These are phyloP conservation scores for Adelges cooleyi DNA, from an alignment of 1,140 invertebrate species.

Conservation along the genomic window DNA sequence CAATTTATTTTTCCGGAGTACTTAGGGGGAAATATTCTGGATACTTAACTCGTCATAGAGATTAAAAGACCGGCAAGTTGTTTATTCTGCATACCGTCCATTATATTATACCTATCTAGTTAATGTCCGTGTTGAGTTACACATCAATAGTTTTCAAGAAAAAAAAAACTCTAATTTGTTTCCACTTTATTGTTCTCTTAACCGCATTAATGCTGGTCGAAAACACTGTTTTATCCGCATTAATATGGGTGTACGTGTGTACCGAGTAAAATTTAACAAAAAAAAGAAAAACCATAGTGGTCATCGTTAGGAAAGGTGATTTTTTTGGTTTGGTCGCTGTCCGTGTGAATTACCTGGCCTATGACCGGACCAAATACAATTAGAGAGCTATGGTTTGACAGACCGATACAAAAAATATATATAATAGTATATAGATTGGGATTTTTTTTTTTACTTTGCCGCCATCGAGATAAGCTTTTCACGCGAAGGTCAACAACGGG, in stretches of 20 bases:
- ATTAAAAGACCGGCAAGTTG: too few species aligned
- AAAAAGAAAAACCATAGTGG: not conserved
- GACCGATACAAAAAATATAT: not conserved
- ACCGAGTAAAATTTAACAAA: too few species aligned
- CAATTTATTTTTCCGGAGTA: too few species aligned
- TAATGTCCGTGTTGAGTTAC: too few species aligned
- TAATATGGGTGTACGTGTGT: too few species aligned
- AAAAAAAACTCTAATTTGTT: not conserved
- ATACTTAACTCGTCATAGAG: too few species aligned
- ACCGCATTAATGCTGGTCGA: too few species aligned
- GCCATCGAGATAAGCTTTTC: not conserved
- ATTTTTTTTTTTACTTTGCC: not conserved
- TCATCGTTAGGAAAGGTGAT: not conserved
- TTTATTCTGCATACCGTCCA: too few species aligned
- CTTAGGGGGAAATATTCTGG: too few species aligned
- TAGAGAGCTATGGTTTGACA: conserved; percentile 7
- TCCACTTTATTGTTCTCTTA: too few species aligned
- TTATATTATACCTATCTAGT: not conserved
- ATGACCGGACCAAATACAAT: not conserved
- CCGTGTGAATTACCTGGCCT: not conserved
- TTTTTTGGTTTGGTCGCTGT: not conserved
- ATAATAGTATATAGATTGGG: too few species aligned
- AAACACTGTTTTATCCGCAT: too few species aligned
- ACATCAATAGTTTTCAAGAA: not conserved
- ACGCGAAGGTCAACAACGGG: not conserved